Evolutionary conservation across 2,888 invertebrate species (phyloP), one percentile per base, ranked within the genome.

Genomic region (Philaethria dido): DNA sequence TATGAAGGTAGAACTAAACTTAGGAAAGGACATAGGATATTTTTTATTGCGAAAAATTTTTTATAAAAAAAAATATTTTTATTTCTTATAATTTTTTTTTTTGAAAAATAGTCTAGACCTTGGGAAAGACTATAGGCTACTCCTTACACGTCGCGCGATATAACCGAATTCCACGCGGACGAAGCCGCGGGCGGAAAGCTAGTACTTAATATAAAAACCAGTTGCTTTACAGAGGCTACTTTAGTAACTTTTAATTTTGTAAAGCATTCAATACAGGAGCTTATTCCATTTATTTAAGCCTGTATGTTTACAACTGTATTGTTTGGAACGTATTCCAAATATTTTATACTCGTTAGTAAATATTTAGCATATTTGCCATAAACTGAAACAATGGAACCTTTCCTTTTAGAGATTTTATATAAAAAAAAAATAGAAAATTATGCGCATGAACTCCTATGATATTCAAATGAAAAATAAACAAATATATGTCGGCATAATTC

Each of bases 301-400:
- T 55, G 20, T 39, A 39, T 20, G 18, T 52, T 52, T 11, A 29
- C 16, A 52, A 45, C 44, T 16, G 25, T 42, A 29, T 20, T 18
- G 18, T 14, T 3, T 29, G 13, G 13, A 44, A 25, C n/a, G 44
- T 59, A 45, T 25, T 60, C 29, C 18, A 14, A 16, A 45, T 45
- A 45, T 2, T 60, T 60, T 29, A 13, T 45, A 59, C 29, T 59
- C 44, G 59, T 45, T 29, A 59, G 29, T 59, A 44, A 45, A 44
- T 59, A 44, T 29, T 45, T 45, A 45, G 6, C 45, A 59, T 59
- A 36, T 20, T 55, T 22, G 18, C 20, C 18, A 55, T 55, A 14
- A 8, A 13, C 20, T 42, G 5, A 39, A 39, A 57, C 22, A 57
- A 39, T 39, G 39, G 16, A 42, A 25, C 22, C n/a, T 25, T 42